Evolutionary conservation across 2,113 vertebrate genomes (phyloP).

Genomic region (Lanius collurio): DNA sequence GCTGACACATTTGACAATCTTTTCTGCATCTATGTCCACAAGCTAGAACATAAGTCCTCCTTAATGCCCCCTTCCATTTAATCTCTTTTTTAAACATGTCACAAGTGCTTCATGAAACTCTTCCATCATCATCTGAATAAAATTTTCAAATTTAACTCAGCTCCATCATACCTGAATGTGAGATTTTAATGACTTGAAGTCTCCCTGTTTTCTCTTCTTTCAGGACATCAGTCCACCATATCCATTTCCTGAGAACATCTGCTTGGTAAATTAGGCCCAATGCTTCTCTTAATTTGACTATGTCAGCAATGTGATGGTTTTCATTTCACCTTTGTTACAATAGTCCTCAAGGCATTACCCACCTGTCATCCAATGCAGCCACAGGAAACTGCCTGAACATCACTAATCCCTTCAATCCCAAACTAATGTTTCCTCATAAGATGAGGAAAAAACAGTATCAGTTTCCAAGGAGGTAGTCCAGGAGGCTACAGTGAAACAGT

Average conservation of each 20-base stretch:
- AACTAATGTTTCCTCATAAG: background rate
- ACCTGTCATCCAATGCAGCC: background rate
- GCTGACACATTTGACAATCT: background rate
- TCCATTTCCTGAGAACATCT: background rate
- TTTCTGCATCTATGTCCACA: background rate
- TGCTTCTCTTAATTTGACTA: background rate
- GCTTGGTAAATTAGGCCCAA: background rate
- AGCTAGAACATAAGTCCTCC: background rate
- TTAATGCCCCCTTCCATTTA: background rate
- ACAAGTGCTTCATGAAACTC: background rate
- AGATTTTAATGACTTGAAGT: background rate
- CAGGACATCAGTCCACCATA: background rate
- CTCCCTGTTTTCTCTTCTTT: background rate
- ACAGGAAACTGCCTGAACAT: background rate
- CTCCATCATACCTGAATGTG: background rate
- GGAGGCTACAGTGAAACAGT: background rate
- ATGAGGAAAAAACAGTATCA: background rate
- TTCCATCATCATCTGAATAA: background rate
- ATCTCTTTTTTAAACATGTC: background rate
- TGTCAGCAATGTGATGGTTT: background rate
- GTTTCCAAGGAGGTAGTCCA: background rate
- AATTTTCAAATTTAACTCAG: background rate
- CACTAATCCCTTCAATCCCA: background rate
- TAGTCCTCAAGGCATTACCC: fast-evolving
- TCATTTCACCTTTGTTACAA: background rate